Conservation (phyloP, 2,888 invertebrate species). For the Amphimallon solstitiale region DNA sequence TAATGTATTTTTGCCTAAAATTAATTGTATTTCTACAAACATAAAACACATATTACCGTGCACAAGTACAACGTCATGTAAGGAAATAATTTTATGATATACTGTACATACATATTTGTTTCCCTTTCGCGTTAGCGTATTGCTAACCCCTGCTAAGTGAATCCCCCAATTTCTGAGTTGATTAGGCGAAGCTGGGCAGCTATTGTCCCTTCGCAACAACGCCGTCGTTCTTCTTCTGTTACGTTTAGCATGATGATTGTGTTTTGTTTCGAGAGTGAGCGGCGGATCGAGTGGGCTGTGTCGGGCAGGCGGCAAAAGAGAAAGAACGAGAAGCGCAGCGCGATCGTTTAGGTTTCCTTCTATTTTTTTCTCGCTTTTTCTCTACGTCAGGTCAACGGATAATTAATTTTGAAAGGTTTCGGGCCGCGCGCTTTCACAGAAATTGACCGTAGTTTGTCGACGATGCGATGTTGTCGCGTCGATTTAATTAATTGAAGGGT, state of each 20-base stretch:
- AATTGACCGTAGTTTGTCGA: constrained; percentile 8
- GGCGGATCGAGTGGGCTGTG: neutral
- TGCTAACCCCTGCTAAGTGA: constrained; percentile 59
- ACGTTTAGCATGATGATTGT: constrained; percentile 23
- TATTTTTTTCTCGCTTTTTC: neutral
- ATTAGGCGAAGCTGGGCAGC: constrained; percentile 62
- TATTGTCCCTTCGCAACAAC: constrained; percentile 43
- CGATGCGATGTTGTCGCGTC: neutral
- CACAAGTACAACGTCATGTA: too few species aligned
- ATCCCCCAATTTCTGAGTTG: constrained; percentile 62
- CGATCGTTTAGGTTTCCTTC: neutral
- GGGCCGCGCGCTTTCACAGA: neutral
- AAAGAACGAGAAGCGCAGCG: neutral
- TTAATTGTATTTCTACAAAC: too few species aligned
- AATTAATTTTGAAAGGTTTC: constrained; percentile 25
- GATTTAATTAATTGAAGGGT: constrained; percentile 8
- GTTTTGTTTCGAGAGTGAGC: constrained; percentile 6
- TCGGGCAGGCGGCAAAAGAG: neutral
- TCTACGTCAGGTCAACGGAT: neutral
- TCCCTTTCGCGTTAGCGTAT: constrained; percentile 41
- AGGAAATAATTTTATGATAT: neutral
- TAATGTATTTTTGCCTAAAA: too few species aligned
- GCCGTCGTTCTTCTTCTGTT: constrained; percentile 33
- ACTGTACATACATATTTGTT: neutral
- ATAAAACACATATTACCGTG: too few species aligned